Evolutionary conservation across 2,888 invertebrate species (phyloP), one percentile per base, ranked within the genome.

Genomic region (Chrysolina haemoptera): DNA sequence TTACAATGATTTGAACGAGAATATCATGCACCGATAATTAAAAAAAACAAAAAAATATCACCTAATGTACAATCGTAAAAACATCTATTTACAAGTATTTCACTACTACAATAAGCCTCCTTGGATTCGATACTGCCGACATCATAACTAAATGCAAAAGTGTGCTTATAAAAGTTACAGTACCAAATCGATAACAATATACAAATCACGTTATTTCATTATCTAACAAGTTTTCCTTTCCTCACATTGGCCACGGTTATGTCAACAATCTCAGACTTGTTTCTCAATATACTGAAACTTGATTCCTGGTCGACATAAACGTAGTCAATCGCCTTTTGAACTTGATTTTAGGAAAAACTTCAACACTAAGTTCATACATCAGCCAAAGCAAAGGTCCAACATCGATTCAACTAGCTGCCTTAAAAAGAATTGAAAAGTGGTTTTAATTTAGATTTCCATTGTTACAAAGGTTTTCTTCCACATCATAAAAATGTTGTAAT

Each of bases 31-130:
- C 80, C 81, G 79, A 70, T 78, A 77, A 76, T 78, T 79, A 79
- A 80, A 78, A 76, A 75, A 77, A 80, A 78, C 76, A 75, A 77
- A 80, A 79, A 80, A 81, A 77, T 80, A 82, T 81, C 75, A 73
- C 12, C 74, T 73, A 77, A 77, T 77, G 78, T 81, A 82, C 79
- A 80, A 79, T 80, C 75, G 79, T 80, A 76, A 76, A 80, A 82
- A 81, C 79, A 80, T 78, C 70, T 82, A 82, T 82, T 78, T 82
- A 82, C 82, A 82, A 77, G 70, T 72, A 73, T 80, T 78, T 70
- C 74, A 74, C 76, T 78, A 79, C 76, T 73, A 76, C 64, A 12
- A 74, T 74, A 78, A 76, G 75, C 59, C 59, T 59, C 70, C 69
- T 68, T 65, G 71, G 72, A 75, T 77, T 76, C 71, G 73, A 77